These are phyloP conservation scores for Oncorhynchus clarkii DNA, from an alignment of 2,113 vertebrate genomes.

Conservation along the genomic window DNA sequence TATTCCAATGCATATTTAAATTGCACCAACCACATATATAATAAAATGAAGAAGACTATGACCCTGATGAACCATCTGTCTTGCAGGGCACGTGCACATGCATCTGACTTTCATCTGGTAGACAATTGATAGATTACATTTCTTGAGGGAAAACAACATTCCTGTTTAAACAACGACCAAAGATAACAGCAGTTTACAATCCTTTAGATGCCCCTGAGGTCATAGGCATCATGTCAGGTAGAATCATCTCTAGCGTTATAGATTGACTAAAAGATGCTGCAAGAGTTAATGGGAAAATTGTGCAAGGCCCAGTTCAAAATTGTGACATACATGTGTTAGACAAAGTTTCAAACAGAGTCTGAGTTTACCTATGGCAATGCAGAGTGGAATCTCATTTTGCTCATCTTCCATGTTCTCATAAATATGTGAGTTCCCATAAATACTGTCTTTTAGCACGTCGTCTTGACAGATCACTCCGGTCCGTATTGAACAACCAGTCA, in stretches of 20 bases:
- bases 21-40: too few species aligned
- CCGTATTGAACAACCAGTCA: neutral
- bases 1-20: too few species aligned
- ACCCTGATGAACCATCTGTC: neutral
- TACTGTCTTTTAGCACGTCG: neutral
- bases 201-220: neutral
- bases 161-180: neutral
- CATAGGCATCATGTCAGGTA: neutral
- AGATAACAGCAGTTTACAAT: neutral
- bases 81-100: neutral
- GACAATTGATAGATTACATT: neutral
- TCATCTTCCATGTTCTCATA: constrained; percentile 23
- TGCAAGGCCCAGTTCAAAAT: too few species aligned
- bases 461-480: neutral
- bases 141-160: neutral
- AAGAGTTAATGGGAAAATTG: too few species aligned
- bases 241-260: too few species aligned
- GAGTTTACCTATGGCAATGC: too few species aligned
- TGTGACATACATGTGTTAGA: too few species aligned
- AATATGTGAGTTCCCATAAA: constrained; percentile 34
- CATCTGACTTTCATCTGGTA: too few species aligned
- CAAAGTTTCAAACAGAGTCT: too few species aligned
- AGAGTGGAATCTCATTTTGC: neutral
- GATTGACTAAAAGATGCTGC: too few species aligned
- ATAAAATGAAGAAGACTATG: too few species aligned